Evolutionary conservation across 2,797 vertebrate genomes (phyloP), one percentile per base, ranked within the genome.

Genomic region (Diplodus sargus): DNA sequence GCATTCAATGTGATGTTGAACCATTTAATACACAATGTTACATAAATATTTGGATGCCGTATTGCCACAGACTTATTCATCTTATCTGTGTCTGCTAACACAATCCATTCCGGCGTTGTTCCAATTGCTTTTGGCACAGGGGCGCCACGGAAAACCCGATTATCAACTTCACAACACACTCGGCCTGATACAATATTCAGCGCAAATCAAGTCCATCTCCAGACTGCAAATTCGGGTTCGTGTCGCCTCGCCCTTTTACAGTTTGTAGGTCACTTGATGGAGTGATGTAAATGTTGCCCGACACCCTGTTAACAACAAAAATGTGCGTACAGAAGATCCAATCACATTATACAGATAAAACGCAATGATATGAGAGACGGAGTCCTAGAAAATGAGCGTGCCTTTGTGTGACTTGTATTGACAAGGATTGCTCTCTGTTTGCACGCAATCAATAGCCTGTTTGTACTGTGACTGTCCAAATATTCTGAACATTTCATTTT

Each of bases 111-210:
- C 66, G 74, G 82, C 57, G 59, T 59, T 3, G 45, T 64, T 85
- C 79, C 82, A 89, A 80, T 70, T 70, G 78, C 70, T 79, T 67
- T 85, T 84, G 85, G 87, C 85, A 69, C 16, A 42, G 43, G 43
- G 52, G 63, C 34, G 14, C 65, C 65, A 56, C 20, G 4, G 62
- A 85, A 78, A 85, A 88, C 58, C 79, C 81, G 64, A 90, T 91
- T 87, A 86, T 74, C 84, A 69, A 88, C 85, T 88, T 90, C 86
- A 81, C 76, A 68, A 47, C 82, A 79, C 81, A 80, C 72, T 82
- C 72, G 48, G 28, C 64, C 67, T 60, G 75, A 81, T 88, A 82
- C 77, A 86, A 83, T 89, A 90, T 91, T 85, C 88, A 87, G 90
- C 18, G 83, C 70, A 79, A 92, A 87, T 89, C 79, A 81, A 86